Evolutionary conservation across 2,797 vertebrate genomes (phyloP).

Genomic region (Mormyrus proboscirostris): DNA sequence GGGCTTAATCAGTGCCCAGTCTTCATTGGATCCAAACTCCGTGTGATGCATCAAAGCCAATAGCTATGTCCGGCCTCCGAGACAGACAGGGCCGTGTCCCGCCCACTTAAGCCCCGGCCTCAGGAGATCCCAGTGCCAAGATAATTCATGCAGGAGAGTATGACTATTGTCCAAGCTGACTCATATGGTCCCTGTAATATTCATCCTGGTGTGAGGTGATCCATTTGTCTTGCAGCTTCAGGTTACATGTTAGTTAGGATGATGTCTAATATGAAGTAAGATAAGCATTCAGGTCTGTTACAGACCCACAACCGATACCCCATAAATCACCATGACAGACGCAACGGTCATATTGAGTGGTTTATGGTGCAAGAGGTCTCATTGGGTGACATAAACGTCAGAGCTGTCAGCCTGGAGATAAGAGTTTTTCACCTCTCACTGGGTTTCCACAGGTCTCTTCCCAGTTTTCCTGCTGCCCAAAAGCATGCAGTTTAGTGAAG

Average conservation of each 20-base stretch:
- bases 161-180: neutral
- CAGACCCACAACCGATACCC: neutral
- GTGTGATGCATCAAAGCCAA: neutral
- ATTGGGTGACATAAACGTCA: neutral
- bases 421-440: neutral
- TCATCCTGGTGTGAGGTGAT: neutral
- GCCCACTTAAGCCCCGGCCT: neutral
- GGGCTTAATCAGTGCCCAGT: neutral
- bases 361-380: neutral
- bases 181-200: neutral
- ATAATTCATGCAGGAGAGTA: neutral
- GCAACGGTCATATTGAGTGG: neutral
- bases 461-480: neutral
- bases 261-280: neutral
- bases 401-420: neutral
- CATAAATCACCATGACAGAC: neutral
- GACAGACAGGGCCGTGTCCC: neutral
- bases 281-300: constrained; percentile 1
- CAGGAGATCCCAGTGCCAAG: neutral
- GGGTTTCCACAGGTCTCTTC: neutral
- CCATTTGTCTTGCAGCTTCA: neutral
- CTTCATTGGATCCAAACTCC: neutral
- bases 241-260: neutral
- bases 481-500: neutral
- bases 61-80: neutral